Percentiles rank a stretch among this genome's conserved stretches.
Evolutionary conservation across 2,113 vertebrate species (phyloP).

Genomic region (Hyperoodon ampullatus): DNA sequence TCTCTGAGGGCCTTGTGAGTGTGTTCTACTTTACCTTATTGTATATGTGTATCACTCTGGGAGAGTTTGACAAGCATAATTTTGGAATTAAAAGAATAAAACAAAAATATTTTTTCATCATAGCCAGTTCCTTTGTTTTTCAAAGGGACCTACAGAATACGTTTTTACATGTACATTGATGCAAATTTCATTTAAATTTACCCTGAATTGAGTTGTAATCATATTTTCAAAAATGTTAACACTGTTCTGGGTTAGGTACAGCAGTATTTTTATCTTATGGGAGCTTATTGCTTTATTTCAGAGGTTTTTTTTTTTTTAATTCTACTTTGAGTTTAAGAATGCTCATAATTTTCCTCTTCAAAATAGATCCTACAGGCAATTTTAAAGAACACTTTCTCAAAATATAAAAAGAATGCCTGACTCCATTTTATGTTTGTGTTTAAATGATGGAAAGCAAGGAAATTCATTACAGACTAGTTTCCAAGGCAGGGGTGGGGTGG

Average conservation of each 20-base stretch:
- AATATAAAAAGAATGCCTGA: conserved; percentile 1
- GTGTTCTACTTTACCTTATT: background rate
- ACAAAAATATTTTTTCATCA: background rate
- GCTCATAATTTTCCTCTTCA: background rate
- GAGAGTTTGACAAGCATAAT: background rate
- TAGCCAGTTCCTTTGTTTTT: background rate
- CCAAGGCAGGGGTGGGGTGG: background rate
- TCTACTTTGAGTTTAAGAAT: conserved; percentile 18
- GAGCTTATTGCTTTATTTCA: conserved; percentile 7
- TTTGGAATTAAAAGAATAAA: conserved; percentile 15
- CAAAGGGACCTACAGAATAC: background rate
- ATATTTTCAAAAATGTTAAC: conserved; percentile 27
- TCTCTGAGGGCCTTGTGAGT: background rate
- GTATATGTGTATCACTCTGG: background rate
- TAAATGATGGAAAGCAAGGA: conserved; percentile 28
- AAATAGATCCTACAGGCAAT: background rate
- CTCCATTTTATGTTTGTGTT: background rate
- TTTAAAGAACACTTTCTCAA: conserved; percentile 29
- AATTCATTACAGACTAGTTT: background rate
- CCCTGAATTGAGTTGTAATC: background rate
- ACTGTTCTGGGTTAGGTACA: background rate
- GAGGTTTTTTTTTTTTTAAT: background rate
- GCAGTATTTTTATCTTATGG: background rate
- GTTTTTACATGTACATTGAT: background rate
- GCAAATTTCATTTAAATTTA: conserved; percentile 45